Evolutionary conservation across 2,888 invertebrate genomes (phyloP).

Genomic region (Pristionchus japonicus): DNA sequence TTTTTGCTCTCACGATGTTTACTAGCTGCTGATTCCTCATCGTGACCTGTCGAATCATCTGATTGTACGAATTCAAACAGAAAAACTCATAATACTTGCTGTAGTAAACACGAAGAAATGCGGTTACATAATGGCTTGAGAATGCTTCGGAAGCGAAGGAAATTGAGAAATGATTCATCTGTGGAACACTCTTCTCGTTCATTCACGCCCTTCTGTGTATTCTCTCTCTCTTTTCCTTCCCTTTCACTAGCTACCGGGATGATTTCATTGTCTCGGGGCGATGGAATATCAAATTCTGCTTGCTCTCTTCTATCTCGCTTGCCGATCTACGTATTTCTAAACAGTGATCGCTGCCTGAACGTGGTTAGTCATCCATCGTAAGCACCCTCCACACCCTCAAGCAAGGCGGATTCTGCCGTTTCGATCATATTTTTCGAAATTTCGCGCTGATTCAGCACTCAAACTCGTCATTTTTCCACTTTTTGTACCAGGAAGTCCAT

Average conservation of each 20-base stretch:
- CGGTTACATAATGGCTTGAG: not conserved
- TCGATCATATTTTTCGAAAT: not conserved
- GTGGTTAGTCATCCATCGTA: not conserved
- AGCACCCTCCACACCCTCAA: not conserved
- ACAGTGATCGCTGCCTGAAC: not conserved
- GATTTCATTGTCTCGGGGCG: not conserved
- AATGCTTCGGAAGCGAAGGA: not conserved
- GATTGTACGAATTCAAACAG: not conserved
- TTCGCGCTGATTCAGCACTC: not conserved
- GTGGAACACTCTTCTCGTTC: not conserved
- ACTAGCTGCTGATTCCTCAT: not conserved
- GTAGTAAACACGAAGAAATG: not conserved
- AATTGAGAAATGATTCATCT: slow-evolving; percentile 22
- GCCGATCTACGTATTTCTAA: not conserved
- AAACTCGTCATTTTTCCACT: not conserved
- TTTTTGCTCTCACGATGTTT: not conserved
- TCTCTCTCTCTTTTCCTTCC: not conserved
- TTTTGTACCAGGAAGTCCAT: slow-evolving; percentile 11
- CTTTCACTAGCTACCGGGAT: not conserved
- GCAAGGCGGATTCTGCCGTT: too few species aligned
- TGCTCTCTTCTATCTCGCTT: not conserved
- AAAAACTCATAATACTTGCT: not conserved
- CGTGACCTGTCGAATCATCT: not conserved
- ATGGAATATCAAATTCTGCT: not conserved
- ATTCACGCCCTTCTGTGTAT: not conserved